Evolutionary conservation across 2,888 invertebrate genomes (phyloP), one percentile per base, ranked within the genome.

Genomic region (Myathropa florea): DNA sequence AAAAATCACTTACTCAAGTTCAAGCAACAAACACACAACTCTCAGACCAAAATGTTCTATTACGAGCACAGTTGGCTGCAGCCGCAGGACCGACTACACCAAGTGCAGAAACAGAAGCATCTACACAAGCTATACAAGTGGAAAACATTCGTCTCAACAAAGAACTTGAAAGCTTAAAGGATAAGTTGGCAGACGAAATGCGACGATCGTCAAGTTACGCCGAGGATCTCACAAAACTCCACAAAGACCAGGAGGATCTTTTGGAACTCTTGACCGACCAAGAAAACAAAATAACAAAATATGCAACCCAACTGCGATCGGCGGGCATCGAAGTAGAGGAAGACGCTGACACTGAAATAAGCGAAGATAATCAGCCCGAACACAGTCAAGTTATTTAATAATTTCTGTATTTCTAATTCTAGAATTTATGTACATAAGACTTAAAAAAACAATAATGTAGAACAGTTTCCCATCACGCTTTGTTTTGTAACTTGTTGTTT

Each of bases 191-290:
- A 1, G 90, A 90, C 3, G 90, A 91, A 64, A 90, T 90, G 33
- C 89, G 89, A 33, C 88, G 90, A 0, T 90, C 90, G 3, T 90
- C 90, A 59, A 87, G 81, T 3, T 90, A 89, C 2, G 88, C 89
- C 18, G 89, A 92, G 0, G 95, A 96, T 88, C 90, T 96, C 88
- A 94, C 95, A 55, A 94, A 94, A 88, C 90, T 97, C 85, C 95
- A 94, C 90, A 97, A 96, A 90, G 99, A 99, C 90, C 98, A 99
- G 92, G 99, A 99, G 89, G 98, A 99, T 93, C 93, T 99, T 86
- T 93, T 99, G 76, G 96, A 97, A 90, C 93, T 99, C 79, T 93
- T 99, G 53, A 96, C 97, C 0, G 98, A 99, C 92, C 98, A 99
- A 94, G 98, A 92, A 83, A 91, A 91, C 71, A 96, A 96, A 92